Conservation (phyloP, 1,140 invertebrate genomes). For the Drosophila tani region DNA sequence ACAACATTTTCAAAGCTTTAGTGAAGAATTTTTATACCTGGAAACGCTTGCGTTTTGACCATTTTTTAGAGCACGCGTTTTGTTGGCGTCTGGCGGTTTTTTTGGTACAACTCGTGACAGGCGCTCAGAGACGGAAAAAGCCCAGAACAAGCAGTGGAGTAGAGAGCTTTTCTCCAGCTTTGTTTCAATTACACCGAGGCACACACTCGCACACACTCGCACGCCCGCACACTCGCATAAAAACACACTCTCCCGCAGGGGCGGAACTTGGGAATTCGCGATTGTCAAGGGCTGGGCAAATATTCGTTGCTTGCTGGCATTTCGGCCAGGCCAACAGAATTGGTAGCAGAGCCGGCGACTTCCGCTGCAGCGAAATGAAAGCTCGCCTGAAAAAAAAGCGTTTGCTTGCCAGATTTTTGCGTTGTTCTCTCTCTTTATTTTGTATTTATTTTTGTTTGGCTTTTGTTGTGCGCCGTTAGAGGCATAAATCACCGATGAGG, state of each 20-base stretch:
- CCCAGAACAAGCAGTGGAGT: slow-evolving; percentile 15
- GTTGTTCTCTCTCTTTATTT: background rate
- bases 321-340: slow-evolving; percentile 66
- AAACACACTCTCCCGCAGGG: slow-evolving; percentile 11
- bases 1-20: background rate
- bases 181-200: background rate
- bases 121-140: slow-evolving; percentile 40
- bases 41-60: slow-evolving; percentile 43
- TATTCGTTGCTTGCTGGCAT: slow-evolving; percentile 74
- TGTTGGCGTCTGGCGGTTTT: slow-evolving; percentile 69
- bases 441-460: slow-evolving; percentile 18
- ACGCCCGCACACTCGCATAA: background rate
- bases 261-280: slow-evolving; percentile 17
- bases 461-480: slow-evolving; percentile 46
- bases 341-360: slow-evolving; percentile 6
- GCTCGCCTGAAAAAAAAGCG: slow-evolving; percentile 52
- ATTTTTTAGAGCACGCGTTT: slow-evolving; percentile 41
- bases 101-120: slow-evolving; percentile 69
- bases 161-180: slow-evolving; percentile 37
- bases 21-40: background rate
- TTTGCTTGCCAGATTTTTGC: slow-evolving; percentile 12
- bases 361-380: slow-evolving; percentile 45
- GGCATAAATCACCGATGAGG: slow-evolving; percentile 51
- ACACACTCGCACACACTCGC: background rate
- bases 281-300: slow-evolving; percentile 71